Evolutionary conservation across 2,113 vertebrate genomes (phyloP).

Genomic region (Grantiella picta): DNA sequence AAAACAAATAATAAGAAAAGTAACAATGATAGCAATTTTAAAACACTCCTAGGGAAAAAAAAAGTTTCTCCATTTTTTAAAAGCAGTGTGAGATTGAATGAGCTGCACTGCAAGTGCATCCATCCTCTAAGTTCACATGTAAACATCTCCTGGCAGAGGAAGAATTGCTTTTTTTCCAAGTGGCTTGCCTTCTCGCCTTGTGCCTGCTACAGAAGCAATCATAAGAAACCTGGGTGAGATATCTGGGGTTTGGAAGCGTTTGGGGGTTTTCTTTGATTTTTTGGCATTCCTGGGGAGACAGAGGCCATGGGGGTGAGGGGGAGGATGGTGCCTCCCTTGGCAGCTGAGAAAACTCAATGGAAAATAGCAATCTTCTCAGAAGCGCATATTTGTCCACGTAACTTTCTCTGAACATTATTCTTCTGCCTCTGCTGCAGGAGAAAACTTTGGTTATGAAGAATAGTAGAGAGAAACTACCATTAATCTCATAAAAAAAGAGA

Average conservation of each 20-base stretch:
- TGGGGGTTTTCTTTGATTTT: neutral
- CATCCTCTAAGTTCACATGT: neutral
- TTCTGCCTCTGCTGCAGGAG: neutral
- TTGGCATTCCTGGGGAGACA: neutral
- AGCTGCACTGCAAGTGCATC: neutral
- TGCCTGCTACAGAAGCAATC: neutral
- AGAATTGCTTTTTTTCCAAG: slow-evolving; percentile 22
- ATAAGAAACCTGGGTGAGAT: neutral
- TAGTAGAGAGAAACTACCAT: neutral
- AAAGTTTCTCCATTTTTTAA: neutral
- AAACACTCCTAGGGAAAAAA: neutral
- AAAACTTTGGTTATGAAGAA: neutral
- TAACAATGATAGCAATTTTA: slow-evolving; percentile 15
- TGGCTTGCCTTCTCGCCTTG: neutral
- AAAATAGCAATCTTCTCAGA: neutral
- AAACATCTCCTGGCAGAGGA: neutral
- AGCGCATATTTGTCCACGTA: neutral
- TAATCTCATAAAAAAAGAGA: neutral
- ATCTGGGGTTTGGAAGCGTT: neutral
- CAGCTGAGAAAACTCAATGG: neutral
- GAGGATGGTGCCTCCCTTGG: neutral
- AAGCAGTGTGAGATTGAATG: neutral
- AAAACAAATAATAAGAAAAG: slow-evolving; percentile 43
- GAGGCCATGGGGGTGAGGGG: rapidly evolving
- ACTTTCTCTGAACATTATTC: neutral